A percentile compares a stretch with the other conserved stretches of the same genome.
These are phyloP conservation scores for Indicator indicator DNA, from an alignment of 2,113 vertebrate species.

Conservation along the genomic window DNA sequence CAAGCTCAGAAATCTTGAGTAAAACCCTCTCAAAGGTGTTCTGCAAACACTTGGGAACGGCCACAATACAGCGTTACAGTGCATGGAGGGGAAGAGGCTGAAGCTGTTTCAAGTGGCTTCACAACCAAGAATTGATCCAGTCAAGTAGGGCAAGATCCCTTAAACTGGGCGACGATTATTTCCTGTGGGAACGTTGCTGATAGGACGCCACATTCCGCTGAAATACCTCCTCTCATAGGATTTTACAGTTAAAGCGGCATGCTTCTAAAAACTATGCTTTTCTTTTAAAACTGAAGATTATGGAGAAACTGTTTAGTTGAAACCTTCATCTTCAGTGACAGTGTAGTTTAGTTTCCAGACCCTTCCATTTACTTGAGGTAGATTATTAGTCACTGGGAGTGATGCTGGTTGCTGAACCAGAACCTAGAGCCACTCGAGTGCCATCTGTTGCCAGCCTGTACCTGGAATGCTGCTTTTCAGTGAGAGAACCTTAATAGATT, in stretches of 20 bases:
- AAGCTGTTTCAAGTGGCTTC: accelerated
- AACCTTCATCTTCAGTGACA: not conserved
- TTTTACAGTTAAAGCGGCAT: not conserved
- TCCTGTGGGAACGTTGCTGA: no score
- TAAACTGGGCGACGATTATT: accelerated
- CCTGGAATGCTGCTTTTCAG: not conserved
- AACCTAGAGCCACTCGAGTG: not conserved
- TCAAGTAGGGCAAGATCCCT: accelerated
- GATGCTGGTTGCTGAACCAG: not conserved
- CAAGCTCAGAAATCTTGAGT: accelerated
- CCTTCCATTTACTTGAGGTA: not conserved
- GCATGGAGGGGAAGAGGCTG: accelerated
- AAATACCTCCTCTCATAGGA: accelerated
- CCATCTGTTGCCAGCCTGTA: not conserved
- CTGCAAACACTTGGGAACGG: accelerated
- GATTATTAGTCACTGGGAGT: accelerated
- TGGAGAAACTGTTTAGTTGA: not conserved
- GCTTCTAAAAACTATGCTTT: not conserved
- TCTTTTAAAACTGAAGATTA: not conserved
- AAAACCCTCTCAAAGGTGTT: accelerated
- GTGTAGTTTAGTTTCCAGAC: not conserved
- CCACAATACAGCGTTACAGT: accelerated
- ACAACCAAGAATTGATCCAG: no score
- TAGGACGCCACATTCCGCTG: not conserved
- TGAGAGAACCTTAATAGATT: accelerated